These are phyloP conservation scores for Nephrotoma guestfalica DNA, from an alignment of 2,888 invertebrate genomes.

Conservation along the genomic window DNA sequence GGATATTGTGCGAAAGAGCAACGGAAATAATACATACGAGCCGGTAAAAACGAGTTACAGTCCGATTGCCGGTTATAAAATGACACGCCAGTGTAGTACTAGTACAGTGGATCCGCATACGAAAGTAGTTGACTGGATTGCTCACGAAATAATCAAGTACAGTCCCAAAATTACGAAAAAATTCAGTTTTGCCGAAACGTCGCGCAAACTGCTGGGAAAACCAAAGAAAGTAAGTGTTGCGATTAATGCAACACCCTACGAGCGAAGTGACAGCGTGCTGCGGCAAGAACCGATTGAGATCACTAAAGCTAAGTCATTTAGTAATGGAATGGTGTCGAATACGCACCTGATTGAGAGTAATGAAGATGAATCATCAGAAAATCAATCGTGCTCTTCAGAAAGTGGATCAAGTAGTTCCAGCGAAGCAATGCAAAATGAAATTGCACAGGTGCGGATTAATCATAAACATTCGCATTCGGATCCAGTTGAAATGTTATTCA, in stretches of 20 bases:
- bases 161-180: constrained; percentile 38
- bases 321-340: constrained; percentile 17
- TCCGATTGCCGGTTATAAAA: constrained; percentile 42
- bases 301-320: constrained; percentile 34
- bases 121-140: constrained; percentile 77
- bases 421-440: background rate
- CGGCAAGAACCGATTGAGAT: constrained; percentile 65
- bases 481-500: constrained; percentile 43
- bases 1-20: constrained; percentile 23
- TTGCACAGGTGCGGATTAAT: constrained; percentile 30
- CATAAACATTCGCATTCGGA: constrained; percentile 54
- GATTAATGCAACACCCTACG: constrained; percentile 63
- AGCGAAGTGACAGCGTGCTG: constrained; percentile 54
- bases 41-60: constrained; percentile 31
- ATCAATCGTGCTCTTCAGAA: background rate
- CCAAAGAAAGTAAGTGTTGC: constrained; percentile 61
- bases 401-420: background rate
- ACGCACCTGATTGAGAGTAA: constrained; percentile 30
- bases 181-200: constrained; percentile 15
- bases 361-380: constrained; percentile 21
- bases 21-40: constrained; percentile 27
- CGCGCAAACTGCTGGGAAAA: constrained; percentile 33
- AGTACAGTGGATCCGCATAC: constrained; percentile 76
- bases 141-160: constrained; percentile 59
- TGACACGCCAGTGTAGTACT: constrained; percentile 56